Evolutionary conservation across 2,113 vertebrate species (phyloP).

Genomic region (Maccullochella peelii): DNA sequence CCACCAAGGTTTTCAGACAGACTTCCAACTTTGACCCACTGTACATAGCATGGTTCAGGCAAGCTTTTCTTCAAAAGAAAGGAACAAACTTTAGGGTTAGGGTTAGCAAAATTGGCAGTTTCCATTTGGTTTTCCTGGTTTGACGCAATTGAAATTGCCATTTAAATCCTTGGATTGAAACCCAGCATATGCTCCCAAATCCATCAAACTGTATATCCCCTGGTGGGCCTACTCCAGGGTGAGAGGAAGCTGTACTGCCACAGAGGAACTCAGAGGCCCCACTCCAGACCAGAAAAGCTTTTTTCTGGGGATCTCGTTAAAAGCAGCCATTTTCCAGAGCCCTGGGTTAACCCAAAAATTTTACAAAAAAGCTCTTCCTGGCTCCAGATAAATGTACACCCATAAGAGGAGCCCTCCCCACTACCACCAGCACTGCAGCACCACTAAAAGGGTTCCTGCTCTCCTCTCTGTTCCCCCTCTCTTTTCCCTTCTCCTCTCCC

Average conservation of each 20-base stretch:
- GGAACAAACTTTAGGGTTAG: no score
- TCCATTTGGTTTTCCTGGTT: neutral
- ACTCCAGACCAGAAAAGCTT: constrained; percentile 39
- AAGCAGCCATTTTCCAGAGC: constrained; percentile 41
- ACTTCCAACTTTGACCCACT: no score
- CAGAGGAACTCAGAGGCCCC: constrained; percentile 33
- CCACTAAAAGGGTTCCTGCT: constrained; percentile 49
- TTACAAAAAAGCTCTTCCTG: constrained; percentile 65
- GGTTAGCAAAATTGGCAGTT: neutral
- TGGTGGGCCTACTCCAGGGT: constrained; percentile 28
- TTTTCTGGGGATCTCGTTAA: constrained; percentile 33
- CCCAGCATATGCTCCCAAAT: neutral
- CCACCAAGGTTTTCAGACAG: neutral
- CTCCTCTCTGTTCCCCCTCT: constrained; percentile 10
- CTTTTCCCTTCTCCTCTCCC: constrained; percentile 3
- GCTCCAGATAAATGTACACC: constrained; percentile 65
- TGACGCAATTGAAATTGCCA: neutral
- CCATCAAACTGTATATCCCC: constrained; percentile 27
- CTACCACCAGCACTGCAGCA: constrained; percentile 26
- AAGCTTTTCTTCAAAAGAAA: neutral
- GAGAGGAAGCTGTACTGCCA: neutral
- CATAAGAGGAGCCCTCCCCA: constrained; percentile 40
- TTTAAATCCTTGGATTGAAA: neutral
- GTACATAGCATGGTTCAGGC: neutral
- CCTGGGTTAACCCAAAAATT: constrained; percentile 35